Conservation (phyloP, 2,888 invertebrate genomes). For the Tachina lurida region DNA sequence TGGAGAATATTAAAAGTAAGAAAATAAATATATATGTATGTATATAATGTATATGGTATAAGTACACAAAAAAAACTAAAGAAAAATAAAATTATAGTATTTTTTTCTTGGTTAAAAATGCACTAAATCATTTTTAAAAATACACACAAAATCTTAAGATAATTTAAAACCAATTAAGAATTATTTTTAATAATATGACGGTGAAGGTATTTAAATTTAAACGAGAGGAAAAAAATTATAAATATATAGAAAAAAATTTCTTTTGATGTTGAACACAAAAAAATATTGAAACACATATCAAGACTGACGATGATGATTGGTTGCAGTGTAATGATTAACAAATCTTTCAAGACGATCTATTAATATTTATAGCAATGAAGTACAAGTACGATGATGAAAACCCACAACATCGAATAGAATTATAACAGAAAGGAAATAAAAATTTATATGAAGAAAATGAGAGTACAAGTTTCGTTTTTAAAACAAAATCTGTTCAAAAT, state of each 20-base stretch:
- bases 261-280: neutral
- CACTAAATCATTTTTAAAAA: neutral
- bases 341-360: slow-evolving; percentile 13
- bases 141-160: slow-evolving; percentile 14
- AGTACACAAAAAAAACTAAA: too few species aligned
- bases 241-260: neutral
- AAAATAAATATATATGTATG: too few species aligned
- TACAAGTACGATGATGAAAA: slow-evolving; percentile 18
- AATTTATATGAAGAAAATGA: slow-evolving; percentile 1
- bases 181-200: slow-evolving; percentile 14
- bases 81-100: too few species aligned
- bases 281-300: neutral
- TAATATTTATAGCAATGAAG: slow-evolving; percentile 20
- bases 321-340: slow-evolving; percentile 23
- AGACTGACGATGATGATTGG: neutral
- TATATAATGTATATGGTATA: too few species aligned
- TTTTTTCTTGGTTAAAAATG: too few species aligned
- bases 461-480: neutral
- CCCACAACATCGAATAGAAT: slow-evolving; percentile 50
- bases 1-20: too few species aligned
- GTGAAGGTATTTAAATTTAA: neutral
- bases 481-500: neutral
- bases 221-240: slow-evolving; percentile 3
- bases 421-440: neutral
- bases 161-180: slow-evolving; percentile 38